Evolutionary conservation across 1,140 invertebrate species (phyloP).

Genomic region (Hetaerina americana): DNA sequence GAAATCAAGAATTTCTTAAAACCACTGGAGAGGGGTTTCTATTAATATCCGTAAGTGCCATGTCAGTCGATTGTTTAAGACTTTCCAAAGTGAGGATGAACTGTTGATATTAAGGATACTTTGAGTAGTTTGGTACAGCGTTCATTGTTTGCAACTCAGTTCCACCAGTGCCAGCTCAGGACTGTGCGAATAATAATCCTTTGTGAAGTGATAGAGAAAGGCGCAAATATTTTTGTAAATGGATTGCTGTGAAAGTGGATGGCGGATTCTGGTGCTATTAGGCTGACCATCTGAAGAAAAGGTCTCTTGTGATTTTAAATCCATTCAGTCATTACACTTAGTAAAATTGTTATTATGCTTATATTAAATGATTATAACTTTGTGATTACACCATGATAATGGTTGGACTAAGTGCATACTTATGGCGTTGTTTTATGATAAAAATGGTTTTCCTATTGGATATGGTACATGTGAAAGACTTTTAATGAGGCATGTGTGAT

Average conservation of each 20-base stretch:
- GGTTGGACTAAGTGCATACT: not conserved
- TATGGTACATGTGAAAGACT: not conserved
- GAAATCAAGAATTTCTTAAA: too few relatives aligned
- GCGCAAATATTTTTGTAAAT: not conserved
- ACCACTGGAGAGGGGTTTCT: too few relatives aligned
- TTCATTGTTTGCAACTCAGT: not conserved
- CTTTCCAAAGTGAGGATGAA: not conserved
- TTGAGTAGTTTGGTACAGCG: not conserved
- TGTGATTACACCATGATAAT: not conserved
- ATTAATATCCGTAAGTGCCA: not conserved
- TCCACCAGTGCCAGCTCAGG: not conserved
- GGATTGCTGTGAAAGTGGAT: not conserved
- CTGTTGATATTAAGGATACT: not conserved
- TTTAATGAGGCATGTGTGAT: not conserved
- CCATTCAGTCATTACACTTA: not conserved
- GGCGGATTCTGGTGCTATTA: not conserved
- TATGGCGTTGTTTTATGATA: not conserved
- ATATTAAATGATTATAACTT: not conserved
- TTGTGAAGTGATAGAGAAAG: too few relatives aligned
- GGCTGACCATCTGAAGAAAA: not conserved
- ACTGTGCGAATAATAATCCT: not conserved
- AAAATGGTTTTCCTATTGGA: not conserved
- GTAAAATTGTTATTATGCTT: not conserved
- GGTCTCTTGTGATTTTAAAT: not conserved
- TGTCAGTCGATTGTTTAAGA: not conserved